These are phyloP conservation scores for Chloroceryle aenea DNA, from an alignment of 2,113 vertebrate genomes.

Conservation along the genomic window DNA sequence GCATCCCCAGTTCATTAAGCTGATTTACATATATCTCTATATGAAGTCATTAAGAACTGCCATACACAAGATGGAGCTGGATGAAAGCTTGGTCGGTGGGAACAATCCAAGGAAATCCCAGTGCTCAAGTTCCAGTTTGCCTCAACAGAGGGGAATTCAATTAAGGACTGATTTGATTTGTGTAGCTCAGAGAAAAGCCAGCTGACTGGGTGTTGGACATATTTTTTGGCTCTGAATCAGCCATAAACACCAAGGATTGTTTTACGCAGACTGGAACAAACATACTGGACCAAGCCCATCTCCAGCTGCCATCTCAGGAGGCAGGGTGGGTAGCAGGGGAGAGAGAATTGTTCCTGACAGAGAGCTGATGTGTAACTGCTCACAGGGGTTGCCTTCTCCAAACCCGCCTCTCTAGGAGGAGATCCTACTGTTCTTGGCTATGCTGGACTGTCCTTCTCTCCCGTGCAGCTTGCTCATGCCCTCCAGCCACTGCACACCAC, in stretches of 20 bases:
- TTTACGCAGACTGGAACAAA: constrained; percentile 8
- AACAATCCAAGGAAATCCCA: constrained; percentile 64
- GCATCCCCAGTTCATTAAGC: neutral
- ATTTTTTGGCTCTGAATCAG: constrained; percentile 20
- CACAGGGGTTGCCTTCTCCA: neutral
- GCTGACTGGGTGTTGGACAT: neutral
- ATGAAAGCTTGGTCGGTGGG: neutral
- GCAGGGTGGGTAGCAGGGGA: neutral
- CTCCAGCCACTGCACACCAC: rapidly evolving
- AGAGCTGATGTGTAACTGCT: neutral
- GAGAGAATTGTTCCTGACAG: neutral
- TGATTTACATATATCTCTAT: neutral
- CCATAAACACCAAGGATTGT: constrained; percentile 11
- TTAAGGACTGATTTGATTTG: constrained; percentile 16
- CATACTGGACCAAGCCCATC: neutral
- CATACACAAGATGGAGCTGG: neutral
- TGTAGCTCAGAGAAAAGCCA: neutral
- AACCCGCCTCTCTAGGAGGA: neutral
- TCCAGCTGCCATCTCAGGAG: neutral
- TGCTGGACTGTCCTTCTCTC: neutral
- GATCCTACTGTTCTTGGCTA: neutral
- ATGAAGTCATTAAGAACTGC: neutral
- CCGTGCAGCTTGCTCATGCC: rapidly evolving
- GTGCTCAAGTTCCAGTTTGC: neutral
- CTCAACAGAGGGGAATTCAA: constrained; percentile 43